Evolutionary conservation across 1,140 invertebrate species (phyloP).

Genomic region (Megathymus violae): DNA sequence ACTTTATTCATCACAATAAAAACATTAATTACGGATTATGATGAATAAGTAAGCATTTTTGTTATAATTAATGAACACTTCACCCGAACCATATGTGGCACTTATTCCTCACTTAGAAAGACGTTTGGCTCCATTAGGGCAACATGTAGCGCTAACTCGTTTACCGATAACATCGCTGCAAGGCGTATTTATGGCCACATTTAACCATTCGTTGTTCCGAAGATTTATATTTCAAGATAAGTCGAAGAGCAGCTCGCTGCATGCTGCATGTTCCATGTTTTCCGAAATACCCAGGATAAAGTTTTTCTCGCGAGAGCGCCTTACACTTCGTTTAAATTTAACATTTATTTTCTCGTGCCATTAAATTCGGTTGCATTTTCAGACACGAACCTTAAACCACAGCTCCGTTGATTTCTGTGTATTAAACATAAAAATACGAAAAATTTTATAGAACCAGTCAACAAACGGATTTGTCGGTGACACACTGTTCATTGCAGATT

Average conservation of each 20-base stretch:
- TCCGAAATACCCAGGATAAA: background rate
- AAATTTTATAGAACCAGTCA: no score
- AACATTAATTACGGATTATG: background rate
- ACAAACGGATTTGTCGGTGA: no score
- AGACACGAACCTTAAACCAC: background rate
- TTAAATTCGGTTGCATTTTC: background rate
- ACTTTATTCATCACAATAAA: no score
- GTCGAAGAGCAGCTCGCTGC: slow-evolving; percentile 30
- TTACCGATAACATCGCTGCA: slow-evolving; percentile 28
- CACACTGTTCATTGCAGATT: no score
- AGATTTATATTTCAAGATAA: slow-evolving; percentile 39
- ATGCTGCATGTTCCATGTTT: slow-evolving; percentile 26
- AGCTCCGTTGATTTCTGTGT: no score
- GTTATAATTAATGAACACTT: background rate
- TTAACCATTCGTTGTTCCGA: slow-evolving; percentile 28
- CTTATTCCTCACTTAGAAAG: background rate
- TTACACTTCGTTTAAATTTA: background rate
- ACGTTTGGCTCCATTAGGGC: background rate
- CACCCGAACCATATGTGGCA: background rate
- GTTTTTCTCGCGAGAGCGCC: background rate
- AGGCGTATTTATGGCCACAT: slow-evolving; percentile 29
- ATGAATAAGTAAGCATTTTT: background rate
- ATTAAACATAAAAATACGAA: no score
- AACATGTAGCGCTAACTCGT: background rate
- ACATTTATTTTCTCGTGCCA: background rate